phyloP scores from a whole-genome alignment of 1,140 invertebrate genomes.

The Euborellia annulipes region DNA sequence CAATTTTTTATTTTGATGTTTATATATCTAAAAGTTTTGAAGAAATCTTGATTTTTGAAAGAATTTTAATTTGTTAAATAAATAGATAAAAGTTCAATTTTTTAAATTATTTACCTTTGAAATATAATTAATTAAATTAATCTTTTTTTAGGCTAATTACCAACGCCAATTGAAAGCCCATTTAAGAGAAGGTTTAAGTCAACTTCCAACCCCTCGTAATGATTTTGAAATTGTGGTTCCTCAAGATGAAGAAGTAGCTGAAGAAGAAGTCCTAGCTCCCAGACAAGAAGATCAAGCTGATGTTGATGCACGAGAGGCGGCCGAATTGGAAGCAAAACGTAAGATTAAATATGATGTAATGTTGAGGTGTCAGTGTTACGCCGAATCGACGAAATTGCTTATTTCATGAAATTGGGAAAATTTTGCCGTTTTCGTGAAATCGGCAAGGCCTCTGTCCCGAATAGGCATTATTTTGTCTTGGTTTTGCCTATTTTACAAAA shows the following conservation, averaged over 20 bases:
- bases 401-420: too few relatives aligned
- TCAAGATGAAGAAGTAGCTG: conserved; percentile 51
- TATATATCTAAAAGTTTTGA: neutral
- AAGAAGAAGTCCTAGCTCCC: conserved; percentile 21
- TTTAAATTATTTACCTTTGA: neutral
- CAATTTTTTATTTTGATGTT: neutral
- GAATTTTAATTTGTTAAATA: neutral
- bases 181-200: conserved; percentile 54
- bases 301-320: conserved; percentile 52
- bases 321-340: conserved; percentile 45
- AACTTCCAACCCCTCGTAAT: conserved; percentile 80
- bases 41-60: neutral
- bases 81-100: neutral
- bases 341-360: conserved; percentile 17
- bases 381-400: too few relatives aligned
- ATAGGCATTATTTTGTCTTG: too few relatives aligned
- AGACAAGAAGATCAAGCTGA: conserved; percentile 77
- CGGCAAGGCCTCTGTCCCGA: too few relatives aligned
- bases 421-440: too few relatives aligned
- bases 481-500: too few relatives aligned
- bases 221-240: conserved; percentile 98
- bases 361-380: too few relatives aligned
- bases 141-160: neutral
- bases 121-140: neutral
- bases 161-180: conserved; percentile 43